Evolutionary conservation across 2,113 vertebrate species (phyloP).

Genomic region (Maccullochella peelii): DNA sequence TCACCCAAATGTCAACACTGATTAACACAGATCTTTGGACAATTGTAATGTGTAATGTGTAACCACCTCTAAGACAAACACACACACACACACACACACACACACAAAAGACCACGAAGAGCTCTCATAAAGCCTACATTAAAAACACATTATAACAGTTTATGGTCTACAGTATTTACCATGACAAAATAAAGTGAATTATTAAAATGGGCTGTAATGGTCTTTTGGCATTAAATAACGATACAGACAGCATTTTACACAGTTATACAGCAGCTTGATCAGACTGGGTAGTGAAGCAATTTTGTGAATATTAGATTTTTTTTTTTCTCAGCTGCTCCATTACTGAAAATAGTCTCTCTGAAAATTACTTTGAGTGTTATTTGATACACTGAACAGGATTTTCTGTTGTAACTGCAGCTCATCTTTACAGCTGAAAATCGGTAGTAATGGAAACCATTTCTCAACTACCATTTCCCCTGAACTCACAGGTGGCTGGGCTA

Average conservation of each 20-base stretch:
- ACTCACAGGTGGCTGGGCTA: background rate
- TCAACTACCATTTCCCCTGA: background rate
- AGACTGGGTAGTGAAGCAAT: background rate
- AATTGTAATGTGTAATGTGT: too few relatives aligned
- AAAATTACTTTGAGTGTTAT: background rate
- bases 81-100: background rate
- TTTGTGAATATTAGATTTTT: background rate
- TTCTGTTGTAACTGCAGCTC: background rate
- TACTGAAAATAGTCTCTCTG: slow-evolving; percentile 7
- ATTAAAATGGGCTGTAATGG: background rate
- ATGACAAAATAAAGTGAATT: background rate
- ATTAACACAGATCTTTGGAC: background rate
- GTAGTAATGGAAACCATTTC: background rate
- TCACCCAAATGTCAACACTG: background rate
- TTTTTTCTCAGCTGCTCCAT: background rate
- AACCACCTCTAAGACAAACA: background rate
- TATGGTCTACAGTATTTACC: background rate
- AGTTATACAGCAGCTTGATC: too few relatives aligned
- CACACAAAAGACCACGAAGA: background rate
- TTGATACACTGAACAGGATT: slow-evolving; percentile 2
- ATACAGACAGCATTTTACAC: background rate
- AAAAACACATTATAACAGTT: background rate
- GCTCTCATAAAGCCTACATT: background rate
- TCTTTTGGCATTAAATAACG: background rate
- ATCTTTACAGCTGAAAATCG: background rate